phyloP scores from a whole-genome alignment of 2,113 vertebrate species.

The Tautogolabrus adspersus region DNA sequence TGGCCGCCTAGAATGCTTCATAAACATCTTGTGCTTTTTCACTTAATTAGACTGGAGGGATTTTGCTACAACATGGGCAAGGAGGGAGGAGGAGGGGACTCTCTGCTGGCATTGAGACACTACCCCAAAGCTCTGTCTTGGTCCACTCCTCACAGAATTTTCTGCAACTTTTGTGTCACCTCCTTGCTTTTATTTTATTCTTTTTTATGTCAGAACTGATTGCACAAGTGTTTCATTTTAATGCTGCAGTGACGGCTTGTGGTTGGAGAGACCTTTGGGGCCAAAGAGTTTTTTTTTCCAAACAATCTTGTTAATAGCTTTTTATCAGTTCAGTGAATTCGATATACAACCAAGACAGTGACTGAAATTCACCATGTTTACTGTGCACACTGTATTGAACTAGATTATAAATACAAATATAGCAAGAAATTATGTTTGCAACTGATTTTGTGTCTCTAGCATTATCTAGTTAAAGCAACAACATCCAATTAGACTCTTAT shows the following conservation, averaged over 20 bases:
- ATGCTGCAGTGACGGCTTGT: constrained; percentile 12
- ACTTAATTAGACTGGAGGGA: constrained; percentile 85
- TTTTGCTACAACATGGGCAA: constrained; percentile 69
- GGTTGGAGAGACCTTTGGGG: constrained; percentile 4
- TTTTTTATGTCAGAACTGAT: constrained; percentile 4
- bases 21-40: constrained; percentile 83
- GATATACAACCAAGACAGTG: constrained; percentile 1
- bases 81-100: constrained; percentile 15
- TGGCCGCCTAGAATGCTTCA: constrained; percentile 74
- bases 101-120: constrained; percentile 7
- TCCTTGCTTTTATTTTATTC: not conserved
- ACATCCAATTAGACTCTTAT: constrained; percentile 57
- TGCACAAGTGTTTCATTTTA: not conserved
- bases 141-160: not conserved
- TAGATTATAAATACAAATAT: constrained; percentile 16
- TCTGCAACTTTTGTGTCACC: constrained; percentile 7
- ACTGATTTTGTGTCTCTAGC: constrained; percentile 28
- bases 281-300: not conserved
- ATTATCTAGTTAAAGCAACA: constrained; percentile 43
- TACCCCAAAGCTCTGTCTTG: constrained; percentile 10
- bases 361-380: constrained; percentile 28
- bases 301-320: constrained; percentile 6
- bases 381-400: constrained; percentile 6
- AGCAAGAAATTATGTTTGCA: constrained; percentile 31
- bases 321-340: constrained; percentile 12